phyloP scores from a whole-genome alignment of 2,113 vertebrate species.

The Pseudopodoces humilis region DNA sequence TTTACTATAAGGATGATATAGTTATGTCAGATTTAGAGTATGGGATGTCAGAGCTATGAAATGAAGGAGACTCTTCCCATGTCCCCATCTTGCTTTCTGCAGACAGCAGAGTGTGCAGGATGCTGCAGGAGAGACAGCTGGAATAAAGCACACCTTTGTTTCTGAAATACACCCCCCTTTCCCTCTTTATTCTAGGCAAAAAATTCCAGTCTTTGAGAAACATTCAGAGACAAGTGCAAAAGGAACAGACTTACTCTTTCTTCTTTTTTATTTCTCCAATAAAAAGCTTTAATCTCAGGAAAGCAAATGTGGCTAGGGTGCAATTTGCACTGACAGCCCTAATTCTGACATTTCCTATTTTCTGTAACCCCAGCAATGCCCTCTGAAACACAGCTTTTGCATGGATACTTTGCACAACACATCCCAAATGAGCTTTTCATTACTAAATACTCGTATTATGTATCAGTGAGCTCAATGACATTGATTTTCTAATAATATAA shows the following conservation, averaged over 20 bases:
- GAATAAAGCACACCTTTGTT: not conserved
- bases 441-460: slow-evolving; percentile 37
- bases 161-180: accelerated
- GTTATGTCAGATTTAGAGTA: slow-evolving; percentile 17
- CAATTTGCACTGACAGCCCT: not conserved
- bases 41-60: not conserved
- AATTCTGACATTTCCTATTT: not conserved
- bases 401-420: slow-evolving; percentile 3
- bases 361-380: not conserved
- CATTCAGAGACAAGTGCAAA: not conserved
- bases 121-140: not conserved
- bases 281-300: not conserved
- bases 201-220: not conserved
- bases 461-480: slow-evolving; percentile 62
- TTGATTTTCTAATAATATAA: slow-evolving; percentile 64
- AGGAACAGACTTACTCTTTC: not conserved
- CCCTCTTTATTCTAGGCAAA: not conserved
- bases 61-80: not conserved
- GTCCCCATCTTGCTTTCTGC: not conserved
- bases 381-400: not conserved
- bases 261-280: not conserved
- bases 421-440: slow-evolving; percentile 51
- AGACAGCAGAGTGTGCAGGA: not conserved
- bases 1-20: not conserved
- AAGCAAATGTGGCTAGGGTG: not conserved